These are phyloP conservation scores for Cyrtodaria siliqua DNA, from an alignment of 2,888 invertebrate genomes.

Conservation along the genomic window DNA sequence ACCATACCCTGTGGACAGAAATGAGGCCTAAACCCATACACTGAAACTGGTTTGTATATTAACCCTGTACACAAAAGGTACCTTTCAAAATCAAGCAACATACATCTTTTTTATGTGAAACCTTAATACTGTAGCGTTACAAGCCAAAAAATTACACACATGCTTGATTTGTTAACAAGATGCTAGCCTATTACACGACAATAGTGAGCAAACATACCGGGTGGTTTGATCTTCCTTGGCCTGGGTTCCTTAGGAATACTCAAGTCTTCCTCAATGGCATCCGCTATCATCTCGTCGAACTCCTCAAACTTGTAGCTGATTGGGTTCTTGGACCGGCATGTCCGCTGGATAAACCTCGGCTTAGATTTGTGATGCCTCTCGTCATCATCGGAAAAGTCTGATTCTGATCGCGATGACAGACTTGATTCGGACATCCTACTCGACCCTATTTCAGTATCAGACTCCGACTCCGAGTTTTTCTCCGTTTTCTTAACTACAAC, in stretches of 20 bases:
- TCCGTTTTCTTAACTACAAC: no score
- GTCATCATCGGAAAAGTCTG: not conserved
- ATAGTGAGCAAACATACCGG: slow-evolving; percentile 54
- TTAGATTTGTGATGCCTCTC: not conserved
- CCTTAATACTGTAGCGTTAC: no score
- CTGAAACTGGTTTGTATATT: no score
- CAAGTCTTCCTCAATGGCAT: slow-evolving; percentile 89
- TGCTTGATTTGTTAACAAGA: no score
- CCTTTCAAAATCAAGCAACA: no score
- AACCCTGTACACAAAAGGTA: no score
- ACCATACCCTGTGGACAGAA: no score
- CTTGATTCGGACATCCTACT: slow-evolving; percentile 14
- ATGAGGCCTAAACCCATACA: no score
- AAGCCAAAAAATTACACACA: no score
- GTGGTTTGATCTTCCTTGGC: slow-evolving; percentile 57
- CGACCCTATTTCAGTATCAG: slow-evolving; percentile 19
- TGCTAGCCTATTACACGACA: no score
- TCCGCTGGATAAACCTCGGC: slow-evolving; percentile 13
- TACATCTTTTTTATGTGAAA: no score
- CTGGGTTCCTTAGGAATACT: slow-evolving; percentile 61
- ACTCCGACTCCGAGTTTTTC: slow-evolving; percentile 7
- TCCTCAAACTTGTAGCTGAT: slow-evolving; percentile 94
- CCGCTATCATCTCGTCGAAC: slow-evolving; percentile 97
- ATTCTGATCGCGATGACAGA: slow-evolving; percentile 7
- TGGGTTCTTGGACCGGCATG: slow-evolving; percentile 88